A percentile compares a stretch with the other conserved stretches of the same genome.
These are phyloP conservation scores for Apomyelois bistriatella DNA, from an alignment of 2,888 invertebrate species.

Conservation along the genomic window DNA sequence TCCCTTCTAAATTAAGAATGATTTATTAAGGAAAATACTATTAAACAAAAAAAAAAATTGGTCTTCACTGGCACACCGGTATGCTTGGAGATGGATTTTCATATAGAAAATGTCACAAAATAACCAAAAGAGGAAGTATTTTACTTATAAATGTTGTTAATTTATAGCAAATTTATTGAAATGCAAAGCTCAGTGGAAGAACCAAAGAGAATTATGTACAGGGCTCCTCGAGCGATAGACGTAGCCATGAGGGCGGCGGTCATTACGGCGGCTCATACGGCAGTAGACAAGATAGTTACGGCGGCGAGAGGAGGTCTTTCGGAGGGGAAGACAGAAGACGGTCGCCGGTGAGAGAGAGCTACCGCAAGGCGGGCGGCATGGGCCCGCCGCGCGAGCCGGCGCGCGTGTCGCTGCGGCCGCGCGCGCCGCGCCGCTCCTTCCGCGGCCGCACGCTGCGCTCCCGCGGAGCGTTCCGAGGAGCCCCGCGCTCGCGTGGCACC, in stretches of 20 bases:
- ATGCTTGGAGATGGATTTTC: constrained; percentile 5
- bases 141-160: constrained; percentile 9
- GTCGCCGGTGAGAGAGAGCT: constrained; percentile 72
- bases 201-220: constrained; percentile 74
- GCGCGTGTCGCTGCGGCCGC: constrained; percentile 60
- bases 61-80: constrained; percentile 2
- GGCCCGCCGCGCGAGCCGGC: constrained; percentile 69
- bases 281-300: constrained; percentile 79
- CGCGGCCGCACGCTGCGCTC: constrained; percentile 77
- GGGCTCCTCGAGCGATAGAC: constrained; percentile 77
- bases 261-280: constrained; percentile 77
- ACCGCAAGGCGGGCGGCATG: constrained; percentile 73
- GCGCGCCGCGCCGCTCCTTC: constrained; percentile 76
- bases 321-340: constrained; percentile 78
- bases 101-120: constrained; percentile 9
- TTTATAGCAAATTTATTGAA: constrained; percentile 34
- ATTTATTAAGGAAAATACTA: constrained; percentile 5
- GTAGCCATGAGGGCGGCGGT: constrained; percentile 78
- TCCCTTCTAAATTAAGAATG: neutral
- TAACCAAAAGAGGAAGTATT: constrained; percentile 5
- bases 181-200: constrained; percentile 55
- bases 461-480: constrained; percentile 76
- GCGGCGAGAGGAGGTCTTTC: constrained; percentile 70
- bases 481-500: constrained; percentile 74
- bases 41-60: constrained; percentile 6